These are phyloP conservation scores for Plecotus auritus DNA, from an alignment of 2,113 vertebrate genomes.

Conservation along the genomic window DNA sequence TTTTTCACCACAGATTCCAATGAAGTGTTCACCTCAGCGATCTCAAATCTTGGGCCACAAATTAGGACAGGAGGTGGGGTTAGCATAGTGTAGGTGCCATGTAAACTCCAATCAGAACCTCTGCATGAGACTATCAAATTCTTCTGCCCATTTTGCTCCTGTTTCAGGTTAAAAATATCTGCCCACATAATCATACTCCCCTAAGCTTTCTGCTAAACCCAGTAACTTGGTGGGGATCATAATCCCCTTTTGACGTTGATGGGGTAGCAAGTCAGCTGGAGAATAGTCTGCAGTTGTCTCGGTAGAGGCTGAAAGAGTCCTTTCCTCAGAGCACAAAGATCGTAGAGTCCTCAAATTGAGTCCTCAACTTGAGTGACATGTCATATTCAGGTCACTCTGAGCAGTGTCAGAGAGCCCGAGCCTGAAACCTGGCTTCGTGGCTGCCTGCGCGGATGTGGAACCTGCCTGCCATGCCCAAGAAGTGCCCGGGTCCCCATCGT, in stretches of 20 bases:
- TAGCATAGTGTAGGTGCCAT: not conserved
- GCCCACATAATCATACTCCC: not conserved
- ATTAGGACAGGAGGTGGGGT: not conserved
- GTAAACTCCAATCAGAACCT: not conserved
- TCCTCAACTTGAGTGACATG: not conserved
- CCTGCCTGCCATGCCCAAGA: rapidly evolving
- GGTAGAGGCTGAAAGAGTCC: not conserved
- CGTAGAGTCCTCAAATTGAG: not conserved
- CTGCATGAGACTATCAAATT: not conserved
- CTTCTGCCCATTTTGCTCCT: not conserved
- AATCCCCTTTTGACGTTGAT: not conserved
- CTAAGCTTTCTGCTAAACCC: not conserved
- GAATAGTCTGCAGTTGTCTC: not conserved
- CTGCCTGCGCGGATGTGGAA: rapidly evolving
- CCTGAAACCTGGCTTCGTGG: not conserved
- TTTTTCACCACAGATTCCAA: not conserved
- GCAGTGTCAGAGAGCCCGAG: not conserved
- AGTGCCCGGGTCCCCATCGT: rapidly evolving
- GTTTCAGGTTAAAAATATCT: not conserved
- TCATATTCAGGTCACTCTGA: not conserved
- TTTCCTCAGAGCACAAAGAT: not conserved
- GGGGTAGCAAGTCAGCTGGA: not conserved
- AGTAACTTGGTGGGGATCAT: not conserved
- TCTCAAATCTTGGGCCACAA: not conserved
- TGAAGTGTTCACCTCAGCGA: not conserved